These are phyloP conservation scores for Heliconius melpomene DNA, from an alignment of 1,140 invertebrate genomes.

Conservation along the genomic window DNA sequence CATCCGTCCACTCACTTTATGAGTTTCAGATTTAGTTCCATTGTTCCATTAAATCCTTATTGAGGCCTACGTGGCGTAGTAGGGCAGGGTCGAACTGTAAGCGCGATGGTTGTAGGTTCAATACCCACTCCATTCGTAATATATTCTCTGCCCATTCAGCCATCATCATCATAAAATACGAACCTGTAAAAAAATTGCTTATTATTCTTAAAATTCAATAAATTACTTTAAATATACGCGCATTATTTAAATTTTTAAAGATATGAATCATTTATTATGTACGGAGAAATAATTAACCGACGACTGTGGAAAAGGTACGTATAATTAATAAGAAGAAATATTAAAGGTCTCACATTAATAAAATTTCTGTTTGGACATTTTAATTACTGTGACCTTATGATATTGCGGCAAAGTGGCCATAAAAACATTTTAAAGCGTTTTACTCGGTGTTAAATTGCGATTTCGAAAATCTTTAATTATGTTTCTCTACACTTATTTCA, in stretches of 20 bases:
- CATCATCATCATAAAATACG: too few relatives aligned
- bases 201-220: background rate
- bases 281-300: conserved; percentile 33
- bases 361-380: conserved; percentile 57
- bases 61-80: too few relatives aligned
- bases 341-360: conserved; percentile 47
- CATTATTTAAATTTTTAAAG: conserved; percentile 16
- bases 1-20: too few relatives aligned
- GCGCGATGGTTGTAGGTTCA: too few relatives aligned
- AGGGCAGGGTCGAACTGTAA: too few relatives aligned
- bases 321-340: conserved; percentile 48
- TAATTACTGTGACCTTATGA: conserved; percentile 74
- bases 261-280: conserved; percentile 37
- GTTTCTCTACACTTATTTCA: conserved; percentile 34
- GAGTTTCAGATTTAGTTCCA: too few relatives aligned
- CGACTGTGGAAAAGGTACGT: conserved; percentile 33
- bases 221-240: conserved; percentile 13
- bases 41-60: too few relatives aligned
- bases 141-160: too few relatives aligned
- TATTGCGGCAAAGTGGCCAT: conserved; percentile 56
- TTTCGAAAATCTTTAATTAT: conserved; percentile 40
- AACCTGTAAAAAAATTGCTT: background rate
- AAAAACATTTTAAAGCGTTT: conserved; percentile 64
- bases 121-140: too few relatives aligned
- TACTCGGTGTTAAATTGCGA: conserved; percentile 53